Conservation (phyloP, 2,888 invertebrate species). For the Drosophila pegasa region DNA sequence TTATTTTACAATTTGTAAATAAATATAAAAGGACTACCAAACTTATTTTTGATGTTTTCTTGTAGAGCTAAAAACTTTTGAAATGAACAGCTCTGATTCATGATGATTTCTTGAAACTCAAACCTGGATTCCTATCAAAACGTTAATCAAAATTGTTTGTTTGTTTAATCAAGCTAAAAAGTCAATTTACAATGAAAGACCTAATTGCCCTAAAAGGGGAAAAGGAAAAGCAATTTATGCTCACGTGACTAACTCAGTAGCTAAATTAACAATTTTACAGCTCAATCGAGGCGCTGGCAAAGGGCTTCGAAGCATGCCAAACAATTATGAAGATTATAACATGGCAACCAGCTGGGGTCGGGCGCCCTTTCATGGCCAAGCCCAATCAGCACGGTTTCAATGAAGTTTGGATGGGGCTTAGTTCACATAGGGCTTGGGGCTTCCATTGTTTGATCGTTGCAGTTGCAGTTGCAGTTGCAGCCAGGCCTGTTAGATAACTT, state of each 20-base stretch:
- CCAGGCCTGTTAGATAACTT: constrained; percentile 68
- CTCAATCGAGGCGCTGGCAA: constrained; percentile 48
- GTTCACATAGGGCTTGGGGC: constrained; percentile 11
- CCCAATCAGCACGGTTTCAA: constrained; percentile 1
- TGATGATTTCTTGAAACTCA: neutral
- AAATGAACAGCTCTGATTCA: no score
- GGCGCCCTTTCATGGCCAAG: constrained; percentile 28
- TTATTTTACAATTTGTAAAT: no score
- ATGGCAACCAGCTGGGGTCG: constrained; percentile 63
- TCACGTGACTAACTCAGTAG: constrained; percentile 75
- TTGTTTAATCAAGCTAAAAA: neutral
- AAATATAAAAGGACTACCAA: neutral
- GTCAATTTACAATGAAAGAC: constrained; percentile 22
- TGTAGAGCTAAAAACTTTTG: no score
- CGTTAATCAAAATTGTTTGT: constrained; percentile 33
- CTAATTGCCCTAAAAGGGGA: constrained; percentile 29
- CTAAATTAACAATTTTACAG: constrained; percentile 76
- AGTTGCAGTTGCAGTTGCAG: constrained; percentile 62
- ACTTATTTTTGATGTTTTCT: no score
- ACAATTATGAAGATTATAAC: constrained; percentile 72
- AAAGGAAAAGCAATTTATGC: constrained; percentile 61
- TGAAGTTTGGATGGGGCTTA: constrained; percentile 28
- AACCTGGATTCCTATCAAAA: constrained; percentile 2
- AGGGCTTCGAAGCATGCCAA: constrained; percentile 53
- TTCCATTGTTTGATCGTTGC: constrained; percentile 68